Percentiles rank a stretch among this genome's conserved stretches.
These are phyloP conservation scores for Embiotoca jacksoni DNA, from an alignment of 2,113 vertebrate genomes.

Conservation along the genomic window DNA sequence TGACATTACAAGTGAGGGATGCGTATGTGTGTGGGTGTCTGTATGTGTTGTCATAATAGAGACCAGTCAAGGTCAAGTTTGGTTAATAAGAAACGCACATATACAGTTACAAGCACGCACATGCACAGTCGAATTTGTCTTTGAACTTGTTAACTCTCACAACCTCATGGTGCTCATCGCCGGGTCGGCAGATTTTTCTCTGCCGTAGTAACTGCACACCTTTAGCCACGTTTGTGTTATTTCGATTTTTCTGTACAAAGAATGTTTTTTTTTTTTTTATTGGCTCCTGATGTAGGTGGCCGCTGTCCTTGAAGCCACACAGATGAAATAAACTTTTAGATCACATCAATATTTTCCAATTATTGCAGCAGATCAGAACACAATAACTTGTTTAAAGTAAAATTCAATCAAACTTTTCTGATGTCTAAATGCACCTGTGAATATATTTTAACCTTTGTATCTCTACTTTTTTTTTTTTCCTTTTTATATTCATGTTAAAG, in stretches of 20 bases:
- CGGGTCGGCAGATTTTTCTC: neutral
- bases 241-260: neutral
- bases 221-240: neutral
- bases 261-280: conserved; percentile 30
- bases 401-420: conserved; percentile 36
- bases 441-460: neutral
- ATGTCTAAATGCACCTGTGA: conserved; percentile 26
- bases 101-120: neutral
- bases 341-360: conserved; percentile 33
- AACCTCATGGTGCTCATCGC: neutral
- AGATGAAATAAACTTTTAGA: conserved; percentile 31
- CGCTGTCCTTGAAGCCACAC: conserved; percentile 37
- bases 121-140: neutral
- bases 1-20: too few species aligned
- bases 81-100: too few species aligned
- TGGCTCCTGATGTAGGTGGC: neutral
- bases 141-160: neutral
- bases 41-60: too few species aligned
- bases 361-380: conserved; percentile 30
- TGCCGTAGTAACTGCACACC: neutral
- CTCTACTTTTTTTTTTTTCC: conserved; percentile 8
- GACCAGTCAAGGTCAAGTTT: too few species aligned
- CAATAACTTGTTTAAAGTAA: neutral
- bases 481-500: neutral
- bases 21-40: too few species aligned